A percentile compares a stretch with the other conserved stretches of the same genome.
Evolutionary conservation across 2,113 vertebrate species (phyloP).

Genomic region (Pachycephala philippinensis): DNA sequence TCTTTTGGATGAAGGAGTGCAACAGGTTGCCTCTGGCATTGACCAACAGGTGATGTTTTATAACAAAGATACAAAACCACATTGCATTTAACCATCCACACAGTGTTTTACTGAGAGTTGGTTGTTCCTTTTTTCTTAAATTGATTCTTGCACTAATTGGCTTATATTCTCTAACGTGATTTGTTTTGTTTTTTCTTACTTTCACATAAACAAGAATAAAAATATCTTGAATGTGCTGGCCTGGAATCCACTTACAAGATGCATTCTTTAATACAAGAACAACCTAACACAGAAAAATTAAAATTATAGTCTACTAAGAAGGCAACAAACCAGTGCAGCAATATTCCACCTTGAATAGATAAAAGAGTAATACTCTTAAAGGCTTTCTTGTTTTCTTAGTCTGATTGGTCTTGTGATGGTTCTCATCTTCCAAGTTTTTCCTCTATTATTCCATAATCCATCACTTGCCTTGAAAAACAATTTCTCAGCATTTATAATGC

Average conservation of each 20-base stretch:
- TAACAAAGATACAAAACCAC: background rate
- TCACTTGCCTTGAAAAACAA: background rate
- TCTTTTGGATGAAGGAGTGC: background rate
- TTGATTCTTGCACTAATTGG: background rate
- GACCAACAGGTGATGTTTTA: background rate
- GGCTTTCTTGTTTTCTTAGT: background rate
- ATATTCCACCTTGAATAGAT: background rate
- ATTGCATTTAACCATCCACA: background rate
- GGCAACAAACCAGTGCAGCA: background rate
- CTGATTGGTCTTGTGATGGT: background rate
- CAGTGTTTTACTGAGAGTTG: background rate
- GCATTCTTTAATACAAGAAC: background rate
- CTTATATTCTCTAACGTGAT: background rate
- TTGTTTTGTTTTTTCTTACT: background rate
- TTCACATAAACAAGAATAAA: background rate
- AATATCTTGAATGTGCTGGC: background rate
- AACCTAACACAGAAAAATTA: background rate
- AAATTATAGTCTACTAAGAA: background rate
- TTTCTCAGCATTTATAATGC: conserved; percentile 7
- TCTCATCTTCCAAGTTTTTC: background rate
- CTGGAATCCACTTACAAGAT: background rate
- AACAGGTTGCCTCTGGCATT: background rate
- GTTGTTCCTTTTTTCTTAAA: background rate
- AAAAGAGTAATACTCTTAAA: background rate
- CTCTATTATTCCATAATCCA: background rate